Conservation (phyloP, 2,888 invertebrate species). For the Cephus sareptanus region DNA sequence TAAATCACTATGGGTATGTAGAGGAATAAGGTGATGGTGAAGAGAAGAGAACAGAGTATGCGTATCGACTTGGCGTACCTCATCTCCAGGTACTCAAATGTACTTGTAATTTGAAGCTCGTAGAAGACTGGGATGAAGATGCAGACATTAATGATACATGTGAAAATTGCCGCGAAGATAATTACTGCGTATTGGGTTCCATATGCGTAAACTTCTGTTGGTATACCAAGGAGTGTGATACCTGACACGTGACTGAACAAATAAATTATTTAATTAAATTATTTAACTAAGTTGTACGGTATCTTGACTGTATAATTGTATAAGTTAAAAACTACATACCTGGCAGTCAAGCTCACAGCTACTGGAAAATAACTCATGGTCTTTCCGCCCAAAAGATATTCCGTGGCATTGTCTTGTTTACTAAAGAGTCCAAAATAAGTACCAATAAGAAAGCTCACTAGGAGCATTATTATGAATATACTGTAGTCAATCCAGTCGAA, state of each 20-base stretch:
- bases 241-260: slow-evolving; percentile 75
- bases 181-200: slow-evolving; percentile 74
- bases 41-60: slow-evolving; percentile 71
- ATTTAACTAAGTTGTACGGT: too few relatives aligned
- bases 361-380: slow-evolving; percentile 78
- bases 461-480: slow-evolving; percentile 68
- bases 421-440: slow-evolving; percentile 71
- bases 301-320: not conserved
- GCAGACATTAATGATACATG: slow-evolving; percentile 53
- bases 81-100: slow-evolving; percentile 76
- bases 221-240: slow-evolving; percentile 78
- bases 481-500: slow-evolving; percentile 70
- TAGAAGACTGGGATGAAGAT: slow-evolving; percentile 76
- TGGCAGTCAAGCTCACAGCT: slow-evolving; percentile 77
- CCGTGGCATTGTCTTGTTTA: slow-evolving; percentile 71
- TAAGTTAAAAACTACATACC: slow-evolving; percentile 63
- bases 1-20: slow-evolving; percentile 77
- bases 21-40: slow-evolving; percentile 71
- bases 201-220: slow-evolving; percentile 78
- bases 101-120: slow-evolving; percentile 76
- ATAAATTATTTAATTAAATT: not conserved
- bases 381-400: slow-evolving; percentile 77
- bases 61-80: slow-evolving; percentile 72
- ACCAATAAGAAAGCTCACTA: slow-evolving; percentile 68
- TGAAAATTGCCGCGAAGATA: slow-evolving; percentile 60